phyloP scores from a whole-genome alignment of 2,888 invertebrate species.

The Coelogynopora nodosa region DNA sequence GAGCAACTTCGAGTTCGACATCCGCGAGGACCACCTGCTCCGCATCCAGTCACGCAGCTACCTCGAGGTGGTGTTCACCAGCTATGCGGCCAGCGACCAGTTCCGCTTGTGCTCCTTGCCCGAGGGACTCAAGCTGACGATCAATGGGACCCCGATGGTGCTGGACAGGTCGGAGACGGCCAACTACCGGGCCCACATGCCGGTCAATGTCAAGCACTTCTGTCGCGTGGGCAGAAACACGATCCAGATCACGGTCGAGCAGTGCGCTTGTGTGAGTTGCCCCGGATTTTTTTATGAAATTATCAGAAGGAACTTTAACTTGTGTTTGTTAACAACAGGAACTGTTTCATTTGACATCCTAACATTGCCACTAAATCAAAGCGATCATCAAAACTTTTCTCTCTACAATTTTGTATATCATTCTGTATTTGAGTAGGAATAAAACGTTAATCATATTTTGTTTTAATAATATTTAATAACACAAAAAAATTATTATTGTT shows the following conservation, averaged over 20 bases:
- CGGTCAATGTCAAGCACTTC: neutral
- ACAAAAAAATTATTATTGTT: too few relatives aligned
- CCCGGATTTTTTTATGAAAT: too few relatives aligned
- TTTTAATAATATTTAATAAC: too few relatives aligned
- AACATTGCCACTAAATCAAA: too few relatives aligned
- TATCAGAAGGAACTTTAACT: too few relatives aligned
- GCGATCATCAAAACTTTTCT: too few relatives aligned
- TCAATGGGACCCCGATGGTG: neutral
- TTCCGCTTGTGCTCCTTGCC: conserved; percentile 27
- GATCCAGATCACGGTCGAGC: conserved; percentile 10
- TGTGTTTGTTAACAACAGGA: too few relatives aligned
- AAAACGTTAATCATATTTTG: too few relatives aligned
- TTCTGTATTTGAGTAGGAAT: too few relatives aligned
- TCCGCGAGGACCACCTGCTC: conserved; percentile 3
- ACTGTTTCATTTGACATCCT: too few relatives aligned
- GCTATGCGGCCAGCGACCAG: neutral
- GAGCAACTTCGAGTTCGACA: conserved; percentile 1
- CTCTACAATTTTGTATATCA: too few relatives aligned
- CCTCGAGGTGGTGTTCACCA: conserved; percentile 21
- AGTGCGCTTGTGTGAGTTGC: conserved; percentile 34
- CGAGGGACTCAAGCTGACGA: conserved; percentile 1
- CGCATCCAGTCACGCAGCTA: neutral
- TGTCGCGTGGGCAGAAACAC: neutral
- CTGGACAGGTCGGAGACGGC: neutral
- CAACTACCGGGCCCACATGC: conserved; percentile 5